These are phyloP conservation scores for Lepus townsendii DNA, from an alignment of 2,797 vertebrate genomes.

Conservation along the genomic window DNA sequence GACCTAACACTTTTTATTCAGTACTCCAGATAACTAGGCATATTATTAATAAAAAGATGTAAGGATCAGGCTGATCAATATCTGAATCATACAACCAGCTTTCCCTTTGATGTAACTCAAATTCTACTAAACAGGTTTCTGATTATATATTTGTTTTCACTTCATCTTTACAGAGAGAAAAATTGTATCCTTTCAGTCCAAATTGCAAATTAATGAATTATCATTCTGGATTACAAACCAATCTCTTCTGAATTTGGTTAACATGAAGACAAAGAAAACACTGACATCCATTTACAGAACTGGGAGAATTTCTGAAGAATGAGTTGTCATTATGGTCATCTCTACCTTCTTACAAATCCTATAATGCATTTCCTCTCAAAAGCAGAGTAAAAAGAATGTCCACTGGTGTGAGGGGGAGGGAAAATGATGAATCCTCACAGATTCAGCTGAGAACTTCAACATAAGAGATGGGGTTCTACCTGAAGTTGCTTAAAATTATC, in stretches of 20 bases:
- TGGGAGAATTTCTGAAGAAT: neutral
- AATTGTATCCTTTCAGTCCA: neutral
- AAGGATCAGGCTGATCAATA: neutral
- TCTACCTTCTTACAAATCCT: neutral
- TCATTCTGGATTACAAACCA: neutral
- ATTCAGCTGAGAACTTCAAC: neutral
- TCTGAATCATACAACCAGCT: neutral
- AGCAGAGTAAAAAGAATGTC: neutral
- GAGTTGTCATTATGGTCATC: neutral
- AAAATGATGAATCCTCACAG: neutral
- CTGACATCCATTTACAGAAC: neutral
- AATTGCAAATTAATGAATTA: slow-evolving; percentile 15
- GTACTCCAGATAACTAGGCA: neutral
- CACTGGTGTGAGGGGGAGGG: neutral
- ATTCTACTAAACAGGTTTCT: slow-evolving; percentile 1
- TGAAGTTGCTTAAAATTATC: neutral
- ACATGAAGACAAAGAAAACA: neutral
- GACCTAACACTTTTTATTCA: neutral
- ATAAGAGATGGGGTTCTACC: neutral
- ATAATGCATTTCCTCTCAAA: neutral
- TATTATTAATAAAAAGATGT: neutral
- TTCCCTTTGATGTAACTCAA: neutral
- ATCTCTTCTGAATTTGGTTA: neutral
- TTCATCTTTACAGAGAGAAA: neutral
- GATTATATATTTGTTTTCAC: slow-evolving; percentile 42